Conservation (phyloP, 2,113 vertebrate genomes). For the Oreochromis niloticus region DNA sequence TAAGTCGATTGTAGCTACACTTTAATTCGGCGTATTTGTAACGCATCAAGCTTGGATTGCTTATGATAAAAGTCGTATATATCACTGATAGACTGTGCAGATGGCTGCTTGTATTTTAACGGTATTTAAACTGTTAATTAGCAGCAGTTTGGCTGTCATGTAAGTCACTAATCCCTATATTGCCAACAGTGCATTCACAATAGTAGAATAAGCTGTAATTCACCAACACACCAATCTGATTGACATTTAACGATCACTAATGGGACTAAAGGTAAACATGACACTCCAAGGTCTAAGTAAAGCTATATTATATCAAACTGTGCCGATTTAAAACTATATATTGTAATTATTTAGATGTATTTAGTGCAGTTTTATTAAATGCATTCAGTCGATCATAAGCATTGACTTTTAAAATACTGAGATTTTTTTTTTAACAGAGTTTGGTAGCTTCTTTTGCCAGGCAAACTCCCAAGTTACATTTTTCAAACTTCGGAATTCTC, state of each 20-base stretch:
- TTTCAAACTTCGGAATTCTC: not conserved
- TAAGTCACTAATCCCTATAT: not conserved
- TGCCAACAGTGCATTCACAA: not conserved
- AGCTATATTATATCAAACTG: not conserved
- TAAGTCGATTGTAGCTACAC: not conserved
- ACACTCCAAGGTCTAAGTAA: not conserved
- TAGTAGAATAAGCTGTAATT: not conserved
- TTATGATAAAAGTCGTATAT: not conserved
- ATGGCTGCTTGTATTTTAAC: not conserved
- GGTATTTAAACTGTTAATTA: not conserved
- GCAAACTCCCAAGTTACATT: not conserved
- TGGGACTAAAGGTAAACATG: not conserved
- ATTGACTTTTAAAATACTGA: not conserved
- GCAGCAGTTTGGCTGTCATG: not conserved
- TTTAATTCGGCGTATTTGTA: not conserved
- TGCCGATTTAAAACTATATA: not conserved
- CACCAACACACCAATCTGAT: not conserved
- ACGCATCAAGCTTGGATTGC: not conserved
- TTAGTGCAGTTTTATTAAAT: not conserved
- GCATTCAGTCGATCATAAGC: not conserved
- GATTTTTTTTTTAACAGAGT: not conserved
- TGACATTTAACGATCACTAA: not conserved
- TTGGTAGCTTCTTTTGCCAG: not conserved
- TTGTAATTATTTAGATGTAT: not conserved
- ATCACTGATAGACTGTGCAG: not conserved